Evolutionary conservation across 2,113 vertebrate species (phyloP).

Genomic region (Chionodraco myersi): DNA sequence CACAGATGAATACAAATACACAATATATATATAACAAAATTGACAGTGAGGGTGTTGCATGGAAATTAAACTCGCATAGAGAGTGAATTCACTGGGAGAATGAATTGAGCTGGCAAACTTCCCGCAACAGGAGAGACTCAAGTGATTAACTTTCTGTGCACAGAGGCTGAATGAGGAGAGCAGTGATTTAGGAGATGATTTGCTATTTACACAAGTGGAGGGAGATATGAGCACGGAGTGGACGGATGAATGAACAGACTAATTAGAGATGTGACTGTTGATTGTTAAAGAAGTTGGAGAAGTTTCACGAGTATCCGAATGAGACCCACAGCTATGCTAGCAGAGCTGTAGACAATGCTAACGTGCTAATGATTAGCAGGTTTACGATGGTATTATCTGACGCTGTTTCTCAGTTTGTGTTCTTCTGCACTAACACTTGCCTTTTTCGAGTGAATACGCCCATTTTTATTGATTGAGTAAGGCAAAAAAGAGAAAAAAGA

Average conservation of each 20-base stretch:
- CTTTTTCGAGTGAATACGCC: too few relatives aligned
- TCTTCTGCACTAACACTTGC: too few relatives aligned
- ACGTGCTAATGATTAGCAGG: neutral
- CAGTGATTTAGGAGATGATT: constrained; percentile 68
- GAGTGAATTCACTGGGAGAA: constrained; percentile 59
- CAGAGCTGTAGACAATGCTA: neutral
- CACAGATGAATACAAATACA: constrained; percentile 79
- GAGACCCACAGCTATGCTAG: neutral
- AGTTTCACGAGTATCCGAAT: neutral
- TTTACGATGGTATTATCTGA: neutral
- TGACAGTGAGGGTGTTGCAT: constrained; percentile 50
- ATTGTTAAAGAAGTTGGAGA: constrained; percentile 2
- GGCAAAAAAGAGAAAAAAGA: too few relatives aligned
- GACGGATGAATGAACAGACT: constrained; percentile 31
- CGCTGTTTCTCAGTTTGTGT: too few relatives aligned
- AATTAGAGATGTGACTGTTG: constrained; percentile 22
- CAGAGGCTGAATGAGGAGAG: constrained; percentile 35
- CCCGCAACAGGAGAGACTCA: constrained; percentile 39
- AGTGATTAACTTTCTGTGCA: constrained; percentile 63
- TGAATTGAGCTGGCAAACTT: constrained; percentile 61
- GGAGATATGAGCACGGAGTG: constrained; percentile 14
- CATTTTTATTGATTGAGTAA: too few relatives aligned
- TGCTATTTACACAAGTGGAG: constrained; percentile 48
- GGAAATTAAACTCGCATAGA: constrained; percentile 67
- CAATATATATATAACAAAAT: constrained; percentile 76